phyloP scores from a whole-genome alignment of 2,113 vertebrate species.

The Girardinichthys multiradiatus region DNA sequence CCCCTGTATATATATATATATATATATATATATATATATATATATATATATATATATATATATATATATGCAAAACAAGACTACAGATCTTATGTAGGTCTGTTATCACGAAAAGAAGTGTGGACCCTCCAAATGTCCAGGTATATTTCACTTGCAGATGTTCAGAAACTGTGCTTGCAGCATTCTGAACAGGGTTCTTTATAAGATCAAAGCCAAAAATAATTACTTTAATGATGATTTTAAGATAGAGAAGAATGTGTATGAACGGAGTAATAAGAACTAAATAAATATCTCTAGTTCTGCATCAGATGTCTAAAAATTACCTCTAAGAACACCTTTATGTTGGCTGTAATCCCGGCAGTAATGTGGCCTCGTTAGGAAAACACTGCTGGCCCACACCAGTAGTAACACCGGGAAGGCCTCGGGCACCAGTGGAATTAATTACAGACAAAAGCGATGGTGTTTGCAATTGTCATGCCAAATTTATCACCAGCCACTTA shows the following conservation, averaged over 20 bases:
- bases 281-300: conserved; percentile 1
- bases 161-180: neutral
- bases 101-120: too few species aligned
- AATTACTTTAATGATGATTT: conserved; percentile 20
- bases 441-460: conserved; percentile 97
- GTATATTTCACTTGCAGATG: too few species aligned
- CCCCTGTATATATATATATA: too few species aligned
- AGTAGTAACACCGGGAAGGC: conserved; percentile 83
- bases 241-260: neutral
- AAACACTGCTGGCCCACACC: conserved; percentile 88
- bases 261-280: conserved; percentile 13
- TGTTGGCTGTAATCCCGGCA: conserved; percentile 86
- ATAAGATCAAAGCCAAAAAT: conserved; percentile 3
- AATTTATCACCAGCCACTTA: conserved; percentile 99
- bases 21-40: too few species aligned
- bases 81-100: too few species aligned
- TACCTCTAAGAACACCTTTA: conserved; percentile 72
- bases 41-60: too few species aligned
- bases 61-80: too few species aligned
- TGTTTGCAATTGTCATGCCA: conserved; percentile 97
- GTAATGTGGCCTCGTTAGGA: conserved; percentile 95
- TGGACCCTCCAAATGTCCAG: too few species aligned
- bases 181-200: neutral
- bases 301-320: conserved; percentile 46
- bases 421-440: conserved; percentile 97